Base-by-base conservation (phyloP, 2,113 vertebrate genomes). In the Danionella cerebrum region DNA sequence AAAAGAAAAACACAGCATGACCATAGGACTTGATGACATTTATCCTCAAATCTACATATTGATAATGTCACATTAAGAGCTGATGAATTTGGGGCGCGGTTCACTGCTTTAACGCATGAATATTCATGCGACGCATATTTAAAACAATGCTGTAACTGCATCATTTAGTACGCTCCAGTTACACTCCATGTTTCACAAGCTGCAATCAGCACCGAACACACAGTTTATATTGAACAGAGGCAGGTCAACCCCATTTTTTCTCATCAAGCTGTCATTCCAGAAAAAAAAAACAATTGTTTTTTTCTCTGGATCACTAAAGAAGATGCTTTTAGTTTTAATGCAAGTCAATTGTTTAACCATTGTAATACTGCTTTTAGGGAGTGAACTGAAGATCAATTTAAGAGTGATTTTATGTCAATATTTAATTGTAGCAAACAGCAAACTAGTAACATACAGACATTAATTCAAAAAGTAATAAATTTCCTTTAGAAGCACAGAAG, bases 111-210 rank as follows among this genome's bases (percentile, higher is more conserved):
- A 64, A 48, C 4, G 27, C 12, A 48, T 64, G 44, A 64, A 64
- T 64, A 48, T 64, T 64, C 60, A 64, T 64, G 24, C 8, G 2
- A 29, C 44, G 24, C 16, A 48, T 25, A 64, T 48, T 48, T 29
- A 64, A 48, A 48, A 19, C 27, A 48, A 19, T 35, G 27, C 13
- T 48, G 4, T 64, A 64, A n/a, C 42, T 18, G 12, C 5, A 1
- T 63, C 44, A 48, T 35, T 63, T 48, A 48, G 16, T 63, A n/a
- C 48, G 59, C 59, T 63, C 42, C 42, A 63, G 42, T 35, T 57
- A 22, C 29, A n/a, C 42, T 33, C 12, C 21, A 48, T 63, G 5
- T 33, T 25, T 22, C 27, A 47, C 41, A 21, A 13, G 14, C 16
- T 42, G 14, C 41, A 63, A 33, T 47, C 11, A 19, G 9, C 25